Percentiles rank a stretch among this genome's conserved stretches.
These are phyloP conservation scores for Epirrhoe alternata DNA, from an alignment of 2,888 invertebrate genomes.

Conservation along the genomic window DNA sequence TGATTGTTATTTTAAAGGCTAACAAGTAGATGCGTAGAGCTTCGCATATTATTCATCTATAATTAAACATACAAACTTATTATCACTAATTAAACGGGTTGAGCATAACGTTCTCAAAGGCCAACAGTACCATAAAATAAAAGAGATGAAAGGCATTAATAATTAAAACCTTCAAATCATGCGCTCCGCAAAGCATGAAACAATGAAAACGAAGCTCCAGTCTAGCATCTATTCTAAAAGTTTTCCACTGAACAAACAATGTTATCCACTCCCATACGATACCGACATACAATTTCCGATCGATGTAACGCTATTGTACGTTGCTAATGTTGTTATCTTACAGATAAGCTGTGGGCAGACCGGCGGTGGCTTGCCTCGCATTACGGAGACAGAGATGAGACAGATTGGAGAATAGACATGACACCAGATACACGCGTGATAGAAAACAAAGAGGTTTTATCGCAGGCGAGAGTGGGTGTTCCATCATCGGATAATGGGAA, in stretches of 20 bases:
- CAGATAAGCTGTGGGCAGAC: constrained; percentile 78
- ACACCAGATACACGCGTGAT: constrained; percentile 29
- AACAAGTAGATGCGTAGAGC: no score
- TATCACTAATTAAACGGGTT: neutral
- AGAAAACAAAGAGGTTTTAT: constrained; percentile 21
- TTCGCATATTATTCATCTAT: no score
- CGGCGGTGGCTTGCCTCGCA: constrained; percentile 60
- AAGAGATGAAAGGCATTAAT: neutral
- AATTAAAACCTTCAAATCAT: constrained; percentile 4
- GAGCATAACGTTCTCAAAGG: neutral
- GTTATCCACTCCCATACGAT: constrained; percentile 38
- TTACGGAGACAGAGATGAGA: constrained; percentile 48
- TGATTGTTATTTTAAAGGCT: neutral
- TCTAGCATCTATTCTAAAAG: constrained; percentile 21
- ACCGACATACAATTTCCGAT: constrained; percentile 55
- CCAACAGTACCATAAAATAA: neutral
- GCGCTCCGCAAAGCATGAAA: neutral
- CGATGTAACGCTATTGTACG: constrained; percentile 70
- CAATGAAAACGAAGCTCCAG: constrained; percentile 6
- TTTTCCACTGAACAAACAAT: constrained; percentile 31
- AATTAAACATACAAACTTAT: no score
- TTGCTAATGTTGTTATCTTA: constrained; percentile 76
- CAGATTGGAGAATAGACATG: constrained; percentile 47
- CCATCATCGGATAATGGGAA: constrained; percentile 57
- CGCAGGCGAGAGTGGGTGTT: constrained; percentile 57